Conservation (phyloP, 1,140 invertebrate species). For the Ostrea edulis region DNA sequence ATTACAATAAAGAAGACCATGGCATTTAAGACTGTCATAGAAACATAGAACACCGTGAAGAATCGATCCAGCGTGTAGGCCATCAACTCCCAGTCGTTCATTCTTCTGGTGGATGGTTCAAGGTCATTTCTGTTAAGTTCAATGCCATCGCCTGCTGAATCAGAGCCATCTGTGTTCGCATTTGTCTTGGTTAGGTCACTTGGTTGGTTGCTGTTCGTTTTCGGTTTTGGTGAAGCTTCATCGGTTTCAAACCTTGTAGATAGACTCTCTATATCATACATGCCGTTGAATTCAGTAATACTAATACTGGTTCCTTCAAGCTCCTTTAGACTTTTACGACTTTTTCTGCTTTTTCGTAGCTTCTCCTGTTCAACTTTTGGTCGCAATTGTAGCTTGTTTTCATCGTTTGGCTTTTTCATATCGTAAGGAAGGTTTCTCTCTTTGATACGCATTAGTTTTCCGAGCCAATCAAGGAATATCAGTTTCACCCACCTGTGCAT, state of each 20-base stretch:
- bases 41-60: neutral
- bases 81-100: conserved; percentile 1
- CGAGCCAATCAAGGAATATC: neutral
- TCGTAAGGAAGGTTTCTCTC: neutral
- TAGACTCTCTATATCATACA: neutral
- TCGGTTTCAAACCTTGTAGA: neutral
- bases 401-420: neutral
- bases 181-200: neutral
- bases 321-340: neutral
- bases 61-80: neutral
- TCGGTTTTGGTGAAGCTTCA: neutral
- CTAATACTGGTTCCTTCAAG: neutral
- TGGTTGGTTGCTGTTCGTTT: neutral
- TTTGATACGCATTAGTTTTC: neutral
- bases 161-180: neutral
- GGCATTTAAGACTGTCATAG: neutral
- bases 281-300: neutral
- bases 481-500: neutral
- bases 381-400: neutral
- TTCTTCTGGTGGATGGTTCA: neutral
- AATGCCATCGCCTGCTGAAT: neutral
- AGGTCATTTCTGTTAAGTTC: neutral
- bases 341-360: conserved; percentile 4
- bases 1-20: neutral
- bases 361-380: neutral